Base-by-base conservation (phyloP, 2,888 invertebrate genomes). In the Metallyticus violacea region DNA sequence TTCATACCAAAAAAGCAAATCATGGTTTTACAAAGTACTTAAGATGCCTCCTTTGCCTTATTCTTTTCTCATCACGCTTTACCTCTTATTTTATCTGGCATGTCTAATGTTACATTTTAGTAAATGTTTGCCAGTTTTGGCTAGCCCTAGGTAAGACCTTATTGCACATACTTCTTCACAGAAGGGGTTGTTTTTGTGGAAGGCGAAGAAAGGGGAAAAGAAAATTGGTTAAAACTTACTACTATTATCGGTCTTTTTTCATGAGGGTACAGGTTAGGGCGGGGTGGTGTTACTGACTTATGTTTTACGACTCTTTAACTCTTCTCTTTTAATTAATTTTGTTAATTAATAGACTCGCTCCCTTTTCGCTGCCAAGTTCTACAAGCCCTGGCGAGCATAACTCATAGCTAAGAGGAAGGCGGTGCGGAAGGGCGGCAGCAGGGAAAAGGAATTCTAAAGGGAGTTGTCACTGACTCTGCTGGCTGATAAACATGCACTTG, bases 251-350 rank as follows among this genome's bases (percentile, higher is more conserved):
- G 26, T 83, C 15, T 27, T 83, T 77, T 40, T 83, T 77, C 22
- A 27, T 27, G 7, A 26, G 83, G 29, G 77, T 77, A 77, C 77
- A 83, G 83, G 28, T 77, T 83, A 26, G 9, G 77, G 6, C 28
- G 83, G 40, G 22, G 40, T 62, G 40, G 9, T 62, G 40, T 62
- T 62, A 62, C 77, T 83, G 28, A 83, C 77, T 83, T 85, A 79
- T 86, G 87, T 86, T 87, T 87, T 87, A 87, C 86, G 85, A 87
- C 86, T 86, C 86, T 87, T 86, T 87, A 87, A 86, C 80, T 87
- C 86, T 87, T 85, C 87, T 87, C 87, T 81, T 87, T 86, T 87
- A 87, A 87, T 87, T 87, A 87, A 86, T 87, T 87, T 87, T 84
- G 87, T 87, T 87, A 87, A 87, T 87, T 87, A 87, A 87, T 87